A percentile compares a stretch with the other conserved stretches of the same genome.
Evolutionary conservation across 2,113 vertebrate species (phyloP).

Genomic region (Arenaria interpres): DNA sequence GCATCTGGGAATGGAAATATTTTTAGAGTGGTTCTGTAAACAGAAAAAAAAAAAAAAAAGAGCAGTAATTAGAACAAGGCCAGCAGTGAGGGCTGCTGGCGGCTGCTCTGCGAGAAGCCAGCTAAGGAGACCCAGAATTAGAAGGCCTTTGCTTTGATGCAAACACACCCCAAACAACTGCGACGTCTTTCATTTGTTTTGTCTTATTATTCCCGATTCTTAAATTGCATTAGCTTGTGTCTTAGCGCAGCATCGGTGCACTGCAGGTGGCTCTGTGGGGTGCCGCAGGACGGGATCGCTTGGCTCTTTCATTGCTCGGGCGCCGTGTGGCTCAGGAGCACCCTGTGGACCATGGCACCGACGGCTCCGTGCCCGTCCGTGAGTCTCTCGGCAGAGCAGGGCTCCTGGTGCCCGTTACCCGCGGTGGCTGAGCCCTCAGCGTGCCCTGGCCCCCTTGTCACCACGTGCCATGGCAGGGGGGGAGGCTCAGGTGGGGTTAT

Average conservation of each 20-base stretch:
- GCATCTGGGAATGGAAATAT: constrained; percentile 65
- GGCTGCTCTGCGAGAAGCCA: neutral
- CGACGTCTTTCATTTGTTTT: neutral
- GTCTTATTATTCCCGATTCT: neutral
- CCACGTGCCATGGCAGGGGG: rapidly evolving
- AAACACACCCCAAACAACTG: neutral
- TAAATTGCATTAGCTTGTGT: neutral
- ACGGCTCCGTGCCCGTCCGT: rapidly evolving
- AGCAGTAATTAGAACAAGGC: constrained; percentile 41
- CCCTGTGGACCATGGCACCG: rapidly evolving
- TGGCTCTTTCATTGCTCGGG: rapidly evolving
- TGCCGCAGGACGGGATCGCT: rapidly evolving
- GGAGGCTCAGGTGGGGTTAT: neutral
- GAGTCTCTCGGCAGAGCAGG: neutral
- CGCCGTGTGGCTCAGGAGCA: rapidly evolving
- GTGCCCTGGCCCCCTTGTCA: rapidly evolving
- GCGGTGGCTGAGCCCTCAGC: neutral
- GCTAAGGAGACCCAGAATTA: neutral
- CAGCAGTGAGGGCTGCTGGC: neutral
- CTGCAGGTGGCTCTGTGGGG: rapidly evolving
- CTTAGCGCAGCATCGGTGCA: rapidly evolving
- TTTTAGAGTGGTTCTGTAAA: constrained; percentile 63
- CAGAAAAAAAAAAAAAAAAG: neutral
- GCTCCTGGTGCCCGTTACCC: constrained; percentile 40
- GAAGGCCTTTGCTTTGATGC: neutral